A percentile compares a stretch with the other conserved stretches of the same genome.
Conservation (phyloP, 92 coral and sea anemone genomes). For the Zoanthus gigantus region DNA sequence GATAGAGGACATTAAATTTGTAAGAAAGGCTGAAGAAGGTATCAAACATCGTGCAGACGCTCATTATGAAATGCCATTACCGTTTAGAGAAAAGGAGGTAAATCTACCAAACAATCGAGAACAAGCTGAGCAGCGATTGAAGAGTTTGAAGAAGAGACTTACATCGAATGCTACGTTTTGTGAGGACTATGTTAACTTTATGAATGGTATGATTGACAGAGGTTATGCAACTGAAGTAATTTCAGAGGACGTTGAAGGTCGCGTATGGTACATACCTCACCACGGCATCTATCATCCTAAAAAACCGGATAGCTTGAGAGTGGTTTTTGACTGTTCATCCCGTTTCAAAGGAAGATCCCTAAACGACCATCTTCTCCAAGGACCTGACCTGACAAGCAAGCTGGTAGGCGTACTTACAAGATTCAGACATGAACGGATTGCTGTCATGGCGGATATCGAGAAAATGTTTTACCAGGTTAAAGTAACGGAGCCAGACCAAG, state of each 20-base stretch:
- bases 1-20: conserved; percentile 41
- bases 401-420: too few species aligned
- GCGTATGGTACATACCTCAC: too few species aligned
- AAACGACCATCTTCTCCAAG: too few species aligned
- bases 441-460: too few species aligned
- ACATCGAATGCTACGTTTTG: conserved; percentile 26
- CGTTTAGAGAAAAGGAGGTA: neutral
- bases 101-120: conserved; percentile 16
- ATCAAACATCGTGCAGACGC: conserved; percentile 35
- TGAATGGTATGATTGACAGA: conserved; percentile 28
- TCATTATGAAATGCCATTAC: conserved; percentile 48
- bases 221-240: conserved; percentile 1
- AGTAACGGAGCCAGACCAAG: neutral
- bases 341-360: too few species aligned
- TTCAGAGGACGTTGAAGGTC: neutral
- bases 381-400: too few species aligned
- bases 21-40: conserved; percentile 23
- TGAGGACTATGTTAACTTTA: conserved; percentile 19
- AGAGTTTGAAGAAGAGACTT: conserved; percentile 46
- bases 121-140: conserved; percentile 58
- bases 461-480: neutral
- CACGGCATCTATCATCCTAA: too few species aligned
- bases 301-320: too few species aligned
- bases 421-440: too few species aligned
- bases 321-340: too few species aligned